A percentile compares a stretch with the other conserved stretches of the same genome.
Conservation (phyloP, 2,888 invertebrate species). For the Gasteruption jaculator region DNA sequence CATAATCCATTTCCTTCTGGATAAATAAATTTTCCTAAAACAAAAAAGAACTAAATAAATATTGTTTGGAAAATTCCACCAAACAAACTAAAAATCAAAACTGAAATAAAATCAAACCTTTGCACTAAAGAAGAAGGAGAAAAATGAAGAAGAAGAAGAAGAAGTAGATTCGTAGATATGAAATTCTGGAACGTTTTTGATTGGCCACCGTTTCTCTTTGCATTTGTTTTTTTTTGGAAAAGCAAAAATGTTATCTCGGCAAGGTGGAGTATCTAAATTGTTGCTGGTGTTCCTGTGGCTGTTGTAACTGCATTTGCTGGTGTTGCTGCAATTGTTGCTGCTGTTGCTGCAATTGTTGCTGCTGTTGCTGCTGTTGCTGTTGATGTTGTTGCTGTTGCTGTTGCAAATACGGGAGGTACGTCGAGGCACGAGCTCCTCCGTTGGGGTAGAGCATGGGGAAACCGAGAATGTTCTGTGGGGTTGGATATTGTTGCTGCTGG, state of each 20-base stretch:
- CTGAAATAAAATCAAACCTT: too few species aligned
- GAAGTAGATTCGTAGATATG: constrained; percentile 27
- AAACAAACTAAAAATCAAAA: too few species aligned
- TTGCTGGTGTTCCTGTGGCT: constrained; percentile 38
- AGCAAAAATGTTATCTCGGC: constrained; percentile 41
- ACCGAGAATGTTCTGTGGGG: neutral
- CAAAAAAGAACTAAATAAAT: too few species aligned
- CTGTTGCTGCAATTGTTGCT: too few species aligned
- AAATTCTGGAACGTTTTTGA: too few species aligned
- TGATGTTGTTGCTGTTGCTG: too few species aligned
- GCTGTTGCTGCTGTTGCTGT: too few species aligned
- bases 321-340: constrained; percentile 28
- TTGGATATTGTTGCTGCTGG: constrained; percentile 7
- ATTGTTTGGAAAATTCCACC: too few species aligned
- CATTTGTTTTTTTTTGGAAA: constrained; percentile 5
- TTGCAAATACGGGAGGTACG: neutral
- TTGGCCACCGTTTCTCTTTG: constrained; percentile 15
- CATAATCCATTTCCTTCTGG: too few species aligned
- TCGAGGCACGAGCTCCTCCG: neutral
- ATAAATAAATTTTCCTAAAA: too few species aligned
- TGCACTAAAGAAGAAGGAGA: constrained; percentile 24
- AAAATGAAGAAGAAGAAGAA: constrained; percentile 18
- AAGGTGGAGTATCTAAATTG: constrained; percentile 40
- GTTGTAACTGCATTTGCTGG: constrained; percentile 33
- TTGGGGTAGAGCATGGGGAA: too few species aligned